Evolutionary conservation across 2,113 vertebrate species (phyloP).

Genomic region (Nothobranchius kuhntae): DNA sequence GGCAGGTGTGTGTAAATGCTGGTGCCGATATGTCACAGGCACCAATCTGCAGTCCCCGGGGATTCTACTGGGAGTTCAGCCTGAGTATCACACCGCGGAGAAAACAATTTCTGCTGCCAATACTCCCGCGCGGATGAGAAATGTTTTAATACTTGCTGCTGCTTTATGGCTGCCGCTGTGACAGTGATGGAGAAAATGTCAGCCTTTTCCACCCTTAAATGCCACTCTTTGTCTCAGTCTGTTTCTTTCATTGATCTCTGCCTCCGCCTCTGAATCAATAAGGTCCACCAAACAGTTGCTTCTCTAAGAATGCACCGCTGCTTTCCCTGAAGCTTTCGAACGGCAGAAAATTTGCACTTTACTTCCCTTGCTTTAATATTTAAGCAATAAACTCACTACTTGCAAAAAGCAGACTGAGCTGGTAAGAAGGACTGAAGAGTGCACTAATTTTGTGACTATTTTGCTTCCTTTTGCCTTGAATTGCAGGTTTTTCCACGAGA

Average conservation of each 20-base stretch:
- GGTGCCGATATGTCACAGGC: slow-evolving; percentile 93
- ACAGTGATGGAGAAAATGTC: slow-evolving; percentile 99
- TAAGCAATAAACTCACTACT: slow-evolving; percentile 49
- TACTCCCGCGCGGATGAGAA: slow-evolving; percentile 95
- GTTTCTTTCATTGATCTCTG: slow-evolving; percentile 96
- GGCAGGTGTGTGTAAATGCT: slow-evolving; percentile 76
- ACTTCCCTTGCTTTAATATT: slow-evolving; percentile 74
- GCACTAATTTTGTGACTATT: background rate
- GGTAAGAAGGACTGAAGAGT: slow-evolving; percentile 3
- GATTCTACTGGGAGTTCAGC: slow-evolving; percentile 93
- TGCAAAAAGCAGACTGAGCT: slow-evolving; percentile 47
- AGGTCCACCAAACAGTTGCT: slow-evolving; percentile 72
- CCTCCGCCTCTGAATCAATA: slow-evolving; percentile 88
- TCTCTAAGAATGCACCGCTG: slow-evolving; percentile 86
- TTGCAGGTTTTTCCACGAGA: slow-evolving; percentile 13
- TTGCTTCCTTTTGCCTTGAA: slow-evolving; percentile 29
- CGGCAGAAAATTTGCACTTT: slow-evolving; percentile 60
- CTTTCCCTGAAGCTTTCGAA: slow-evolving; percentile 66
- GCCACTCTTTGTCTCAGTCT: slow-evolving; percentile 94
- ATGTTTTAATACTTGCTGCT: slow-evolving; percentile 99
- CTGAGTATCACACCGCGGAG: slow-evolving; percentile 94
- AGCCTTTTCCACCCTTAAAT: slow-evolving; percentile 95
- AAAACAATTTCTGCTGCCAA: slow-evolving; percentile 99
- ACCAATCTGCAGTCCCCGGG: slow-evolving; percentile 92
- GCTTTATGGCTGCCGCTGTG: slow-evolving; percentile 92